Evolutionary conservation across 2,113 vertebrate genomes (phyloP).

Genomic region (Platanista minor): DNA sequence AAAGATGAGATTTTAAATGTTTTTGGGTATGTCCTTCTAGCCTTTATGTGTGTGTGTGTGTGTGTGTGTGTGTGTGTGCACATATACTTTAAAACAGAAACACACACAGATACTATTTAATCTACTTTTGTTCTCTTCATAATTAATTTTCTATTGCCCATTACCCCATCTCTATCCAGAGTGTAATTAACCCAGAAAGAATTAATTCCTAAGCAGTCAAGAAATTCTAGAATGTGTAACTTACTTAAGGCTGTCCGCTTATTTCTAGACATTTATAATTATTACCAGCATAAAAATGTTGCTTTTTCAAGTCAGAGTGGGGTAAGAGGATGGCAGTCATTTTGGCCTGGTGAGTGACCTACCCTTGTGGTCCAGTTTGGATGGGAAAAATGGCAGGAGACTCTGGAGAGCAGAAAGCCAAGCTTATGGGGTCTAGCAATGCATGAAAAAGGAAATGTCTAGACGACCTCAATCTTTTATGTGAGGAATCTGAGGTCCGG

Average conservation of each 20-base stretch:
- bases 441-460: neutral
- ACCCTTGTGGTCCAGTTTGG: neutral
- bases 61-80: neutral
- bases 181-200: neutral
- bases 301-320: neutral
- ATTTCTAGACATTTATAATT: constrained; percentile 23
- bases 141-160: constrained; percentile 14
- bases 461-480: neutral
- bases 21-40: neutral
- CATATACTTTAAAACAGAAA: neutral
- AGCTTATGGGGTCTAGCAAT: neutral
- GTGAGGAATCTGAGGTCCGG: neutral
- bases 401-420: neutral
- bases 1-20: neutral
- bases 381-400: neutral
- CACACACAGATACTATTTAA: neutral
- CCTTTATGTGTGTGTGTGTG: neutral
- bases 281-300: neutral
- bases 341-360: neutral
- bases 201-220: constrained; percentile 22
- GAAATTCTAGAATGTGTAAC: neutral
- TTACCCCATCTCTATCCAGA: neutral
- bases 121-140: neutral
- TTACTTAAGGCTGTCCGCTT: neutral
- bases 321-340: neutral